These are phyloP conservation scores for Mandrillus leucophaeus DNA, from an alignment of 2,113 vertebrate species.

Conservation along the genomic window DNA sequence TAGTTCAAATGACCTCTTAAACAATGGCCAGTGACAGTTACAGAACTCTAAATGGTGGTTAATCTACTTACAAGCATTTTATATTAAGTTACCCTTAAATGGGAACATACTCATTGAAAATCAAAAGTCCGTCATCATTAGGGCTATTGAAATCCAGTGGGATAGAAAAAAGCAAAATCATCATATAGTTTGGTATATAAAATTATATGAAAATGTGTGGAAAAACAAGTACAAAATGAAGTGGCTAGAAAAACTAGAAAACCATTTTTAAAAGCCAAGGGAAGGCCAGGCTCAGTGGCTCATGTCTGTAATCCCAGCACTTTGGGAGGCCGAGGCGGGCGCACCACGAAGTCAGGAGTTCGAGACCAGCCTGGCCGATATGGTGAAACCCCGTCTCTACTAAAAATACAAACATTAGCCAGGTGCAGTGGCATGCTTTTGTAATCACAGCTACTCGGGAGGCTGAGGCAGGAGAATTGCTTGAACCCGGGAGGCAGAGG, in stretches of 20 bases:
- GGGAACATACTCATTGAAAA: not conserved
- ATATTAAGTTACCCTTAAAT: not conserved
- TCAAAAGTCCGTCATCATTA: not conserved
- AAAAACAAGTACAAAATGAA: constrained; percentile 16
- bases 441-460: too few relatives aligned
- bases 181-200: not conserved
- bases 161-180: not conserved
- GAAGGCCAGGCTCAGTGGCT: not conserved
- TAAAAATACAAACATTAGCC: too few relatives aligned
- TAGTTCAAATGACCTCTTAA: not conserved
- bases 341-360: too few relatives aligned
- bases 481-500: too few relatives aligned
- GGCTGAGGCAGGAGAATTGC: too few relatives aligned
- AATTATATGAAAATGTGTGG: not conserved
- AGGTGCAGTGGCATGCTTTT: too few relatives aligned
- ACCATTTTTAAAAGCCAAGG: not conserved
- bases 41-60: not conserved
- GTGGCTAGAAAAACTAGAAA: not conserved
- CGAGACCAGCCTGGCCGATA: too few relatives aligned
- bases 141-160: not conserved
- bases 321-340: too few relatives aligned
- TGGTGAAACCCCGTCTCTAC: too few relatives aligned
- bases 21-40: not conserved
- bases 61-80: not conserved
- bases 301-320: too few relatives aligned